Evolutionary conservation across 2,113 vertebrate genomes (phyloP).

Genomic region (Scopus umbretta): DNA sequence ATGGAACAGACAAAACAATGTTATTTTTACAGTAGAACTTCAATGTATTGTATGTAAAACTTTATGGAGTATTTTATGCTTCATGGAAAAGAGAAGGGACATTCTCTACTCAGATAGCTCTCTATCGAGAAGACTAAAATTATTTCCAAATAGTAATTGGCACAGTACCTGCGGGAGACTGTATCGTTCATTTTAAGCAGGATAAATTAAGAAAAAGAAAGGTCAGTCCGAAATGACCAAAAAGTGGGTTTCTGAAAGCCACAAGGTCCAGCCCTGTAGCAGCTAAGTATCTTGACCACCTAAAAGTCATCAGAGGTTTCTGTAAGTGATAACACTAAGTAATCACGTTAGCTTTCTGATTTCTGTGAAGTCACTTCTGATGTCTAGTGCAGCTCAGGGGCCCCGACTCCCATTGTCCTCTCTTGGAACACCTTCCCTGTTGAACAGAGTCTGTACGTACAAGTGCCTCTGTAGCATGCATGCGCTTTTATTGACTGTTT

Average conservation of each 20-base stretch:
- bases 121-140: neutral
- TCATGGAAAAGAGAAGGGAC: neutral
- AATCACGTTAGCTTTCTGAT: too few species aligned
- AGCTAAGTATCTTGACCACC: neutral
- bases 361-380: neutral
- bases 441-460: neutral
- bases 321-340: too few species aligned
- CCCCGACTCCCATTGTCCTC: neutral
- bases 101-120: neutral
- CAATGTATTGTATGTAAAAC: neutral
- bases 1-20: neutral
- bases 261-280: neutral
- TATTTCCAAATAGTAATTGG: neutral
- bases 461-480: fast-evolving
- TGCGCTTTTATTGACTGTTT: neutral
- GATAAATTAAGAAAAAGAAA: neutral
- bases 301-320: neutral
- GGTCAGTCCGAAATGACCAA: neutral
- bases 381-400: neutral
- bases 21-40: neutral
- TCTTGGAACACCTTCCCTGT: neutral
- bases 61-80: neutral
- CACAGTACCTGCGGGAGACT: neutral
- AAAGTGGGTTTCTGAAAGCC: neutral
- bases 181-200: neutral